A percentile compares a stretch with the other conserved stretches of the same genome.
These are phyloP conservation scores for Anseranas semipalmata DNA, from an alignment of 2,113 vertebrate species.

Conservation along the genomic window DNA sequence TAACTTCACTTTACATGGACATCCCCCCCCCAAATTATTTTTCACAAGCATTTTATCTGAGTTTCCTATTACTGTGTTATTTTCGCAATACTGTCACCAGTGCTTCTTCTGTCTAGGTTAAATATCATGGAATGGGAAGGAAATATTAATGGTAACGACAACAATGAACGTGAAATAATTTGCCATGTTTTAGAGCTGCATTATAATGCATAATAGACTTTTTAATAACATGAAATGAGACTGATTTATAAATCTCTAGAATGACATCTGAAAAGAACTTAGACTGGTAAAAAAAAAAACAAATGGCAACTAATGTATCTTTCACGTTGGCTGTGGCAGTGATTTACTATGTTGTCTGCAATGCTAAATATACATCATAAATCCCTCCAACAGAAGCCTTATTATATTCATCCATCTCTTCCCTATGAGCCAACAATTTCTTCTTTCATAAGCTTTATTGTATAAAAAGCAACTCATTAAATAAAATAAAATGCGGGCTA, in stretches of 20 bases:
- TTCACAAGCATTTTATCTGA: neutral
- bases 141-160: slow-evolving; percentile 12
- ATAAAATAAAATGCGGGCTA: slow-evolving; percentile 62
- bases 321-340: slow-evolving; percentile 71
- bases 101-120: neutral
- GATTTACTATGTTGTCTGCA: slow-evolving; percentile 79
- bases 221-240: slow-evolving; percentile 70
- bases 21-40: too few species aligned
- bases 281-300: slow-evolving; percentile 73
- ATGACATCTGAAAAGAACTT: slow-evolving; percentile 68
- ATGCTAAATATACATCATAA: slow-evolving; percentile 80
- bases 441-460: slow-evolving; percentile 65
- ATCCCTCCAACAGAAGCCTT: slow-evolving; percentile 74
- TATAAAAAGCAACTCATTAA: slow-evolving; percentile 70
- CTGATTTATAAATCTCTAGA: slow-evolving; percentile 71
- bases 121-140: neutral
- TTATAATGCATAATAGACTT: slow-evolving; percentile 64
- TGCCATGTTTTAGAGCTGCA: slow-evolving; percentile 37
- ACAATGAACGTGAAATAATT: slow-evolving; percentile 27
- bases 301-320: slow-evolving; percentile 76
- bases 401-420: slow-evolving; percentile 80
- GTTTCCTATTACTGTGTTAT: neutral
- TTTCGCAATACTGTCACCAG: neutral
- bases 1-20: neutral
- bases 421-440: slow-evolving; percentile 53